A percentile compares a stretch with the other conserved stretches of the same genome.
phyloP scores from a whole-genome alignment of 2,888 invertebrate species.

The Psylliodes chrysocephalus region DNA sequence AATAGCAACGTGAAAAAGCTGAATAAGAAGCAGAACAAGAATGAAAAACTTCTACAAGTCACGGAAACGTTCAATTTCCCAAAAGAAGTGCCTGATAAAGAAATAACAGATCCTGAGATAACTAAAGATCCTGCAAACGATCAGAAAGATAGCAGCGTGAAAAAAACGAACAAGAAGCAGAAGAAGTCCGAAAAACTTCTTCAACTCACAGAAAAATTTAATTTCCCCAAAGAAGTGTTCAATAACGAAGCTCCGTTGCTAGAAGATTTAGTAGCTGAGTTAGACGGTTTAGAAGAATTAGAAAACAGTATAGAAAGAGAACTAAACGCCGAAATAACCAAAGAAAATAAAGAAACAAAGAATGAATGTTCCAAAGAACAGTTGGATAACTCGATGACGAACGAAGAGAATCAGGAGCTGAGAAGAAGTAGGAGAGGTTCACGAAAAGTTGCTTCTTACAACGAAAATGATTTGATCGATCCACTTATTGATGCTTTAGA shows the following conservation, averaged over 20 bases:
- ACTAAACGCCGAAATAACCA: conserved; percentile 33
- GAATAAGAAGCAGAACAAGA: conserved; percentile 8
- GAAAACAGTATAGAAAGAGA: conserved; percentile 44
- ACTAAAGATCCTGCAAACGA: not conserved
- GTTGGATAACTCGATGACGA: not conserved
- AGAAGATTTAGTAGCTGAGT: conserved; percentile 39
- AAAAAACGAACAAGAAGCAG: conserved; percentile 5
- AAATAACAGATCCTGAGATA: no score
- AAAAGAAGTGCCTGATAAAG: no score
- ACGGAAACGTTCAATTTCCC: not conserved
- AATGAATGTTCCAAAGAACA: not conserved
- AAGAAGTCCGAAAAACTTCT: conserved; percentile 8
- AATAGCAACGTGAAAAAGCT: no score
- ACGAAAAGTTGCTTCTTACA: conserved; percentile 54
- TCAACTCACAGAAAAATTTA: not conserved
- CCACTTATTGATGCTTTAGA: conserved; percentile 52
- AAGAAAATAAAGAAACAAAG: conserved; percentile 14
- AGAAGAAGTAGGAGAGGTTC: conserved; percentile 52
- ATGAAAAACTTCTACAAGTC: not conserved
- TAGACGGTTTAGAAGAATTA: conserved; percentile 40
- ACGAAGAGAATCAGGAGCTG: conserved; percentile 44
- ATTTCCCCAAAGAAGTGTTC: conserved; percentile 18
- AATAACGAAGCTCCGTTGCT: conserved; percentile 31
- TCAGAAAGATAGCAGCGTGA: not conserved
- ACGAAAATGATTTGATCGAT: conserved; percentile 55